These are phyloP conservation scores for Atta colombica DNA, from an alignment of 1,140 invertebrate genomes.

Conservation along the genomic window DNA sequence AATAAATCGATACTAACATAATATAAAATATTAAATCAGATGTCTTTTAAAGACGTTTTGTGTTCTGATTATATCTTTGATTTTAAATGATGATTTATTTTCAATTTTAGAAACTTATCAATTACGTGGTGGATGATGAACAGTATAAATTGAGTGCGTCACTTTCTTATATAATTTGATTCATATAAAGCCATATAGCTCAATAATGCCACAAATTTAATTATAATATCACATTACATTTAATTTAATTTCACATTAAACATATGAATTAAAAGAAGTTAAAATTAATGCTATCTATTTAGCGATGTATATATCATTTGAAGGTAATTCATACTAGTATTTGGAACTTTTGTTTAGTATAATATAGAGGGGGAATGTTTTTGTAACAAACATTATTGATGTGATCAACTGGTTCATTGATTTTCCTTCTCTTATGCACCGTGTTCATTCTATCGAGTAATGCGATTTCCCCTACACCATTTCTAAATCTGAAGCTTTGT, in stretches of 20 bases:
- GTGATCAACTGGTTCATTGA: conserved; percentile 15
- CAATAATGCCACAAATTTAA: not conserved
- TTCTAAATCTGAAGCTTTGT: conserved; percentile 49
- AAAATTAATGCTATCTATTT: not conserved
- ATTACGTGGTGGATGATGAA: conserved; percentile 41
- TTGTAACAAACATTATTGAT: not conserved
- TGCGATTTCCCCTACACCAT: conserved; percentile 24
- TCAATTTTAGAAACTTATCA: conserved; percentile 4
- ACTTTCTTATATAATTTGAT: conserved; percentile 8
- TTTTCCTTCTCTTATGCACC: not conserved
- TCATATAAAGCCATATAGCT: conserved; percentile 12
- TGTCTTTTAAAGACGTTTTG: too few species aligned
- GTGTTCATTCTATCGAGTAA: conserved; percentile 51
- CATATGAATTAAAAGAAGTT: not conserved
- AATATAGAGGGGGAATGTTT: not conserved
- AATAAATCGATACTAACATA: not conserved
- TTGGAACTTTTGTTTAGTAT: not conserved
- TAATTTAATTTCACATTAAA: not conserved
- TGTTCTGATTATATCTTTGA: too few species aligned
- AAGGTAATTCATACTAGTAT: not conserved
- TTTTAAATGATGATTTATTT: too few species aligned
- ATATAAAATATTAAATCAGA: too few species aligned
- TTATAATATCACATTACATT: not conserved
- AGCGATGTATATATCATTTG: not conserved
- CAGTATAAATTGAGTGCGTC: conserved; percentile 35